Conservation (phyloP, 1,140 invertebrate species). For the Branchinecta lynchi region DNA sequence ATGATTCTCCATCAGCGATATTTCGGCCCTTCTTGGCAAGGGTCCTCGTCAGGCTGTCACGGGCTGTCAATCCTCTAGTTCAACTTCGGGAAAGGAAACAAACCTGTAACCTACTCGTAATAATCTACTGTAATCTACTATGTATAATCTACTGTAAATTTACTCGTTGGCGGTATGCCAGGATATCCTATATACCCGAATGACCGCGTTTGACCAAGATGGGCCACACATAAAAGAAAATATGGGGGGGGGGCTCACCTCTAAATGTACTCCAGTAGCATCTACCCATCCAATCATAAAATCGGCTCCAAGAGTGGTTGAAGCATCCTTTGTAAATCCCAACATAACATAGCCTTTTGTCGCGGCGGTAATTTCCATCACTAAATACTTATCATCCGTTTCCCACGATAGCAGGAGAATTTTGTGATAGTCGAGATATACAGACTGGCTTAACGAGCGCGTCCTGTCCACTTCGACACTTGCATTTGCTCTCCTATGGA, state of each 20-base stretch:
- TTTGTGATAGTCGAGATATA: not conserved
- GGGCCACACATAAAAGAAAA: no score
- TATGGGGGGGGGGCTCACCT: not conserved
- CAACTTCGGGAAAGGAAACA: no score
- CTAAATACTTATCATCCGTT: not conserved
- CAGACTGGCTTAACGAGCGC: not conserved
- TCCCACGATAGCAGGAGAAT: not conserved
- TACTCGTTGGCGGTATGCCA: no score
- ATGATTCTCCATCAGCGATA: no score
- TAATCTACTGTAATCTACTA: no score
- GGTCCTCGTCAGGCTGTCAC: no score
- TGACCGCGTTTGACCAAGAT: no score
- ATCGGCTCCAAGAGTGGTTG: not conserved
- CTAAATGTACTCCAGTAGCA: not conserved
- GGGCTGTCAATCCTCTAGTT: no score
- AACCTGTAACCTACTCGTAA: no score
- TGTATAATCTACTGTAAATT: no score
- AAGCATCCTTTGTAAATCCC: slow-evolving; percentile 5
- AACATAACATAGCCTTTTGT: not conserved
- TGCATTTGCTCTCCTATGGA: not conserved
- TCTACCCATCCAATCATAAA: not conserved
- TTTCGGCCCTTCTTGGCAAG: no score
- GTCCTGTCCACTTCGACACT: not conserved
- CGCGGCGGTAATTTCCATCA: not conserved
- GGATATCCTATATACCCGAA: no score